phyloP scores from a whole-genome alignment of 2,797 vertebrate species.

The Schizothorax lantsangensis region DNA sequence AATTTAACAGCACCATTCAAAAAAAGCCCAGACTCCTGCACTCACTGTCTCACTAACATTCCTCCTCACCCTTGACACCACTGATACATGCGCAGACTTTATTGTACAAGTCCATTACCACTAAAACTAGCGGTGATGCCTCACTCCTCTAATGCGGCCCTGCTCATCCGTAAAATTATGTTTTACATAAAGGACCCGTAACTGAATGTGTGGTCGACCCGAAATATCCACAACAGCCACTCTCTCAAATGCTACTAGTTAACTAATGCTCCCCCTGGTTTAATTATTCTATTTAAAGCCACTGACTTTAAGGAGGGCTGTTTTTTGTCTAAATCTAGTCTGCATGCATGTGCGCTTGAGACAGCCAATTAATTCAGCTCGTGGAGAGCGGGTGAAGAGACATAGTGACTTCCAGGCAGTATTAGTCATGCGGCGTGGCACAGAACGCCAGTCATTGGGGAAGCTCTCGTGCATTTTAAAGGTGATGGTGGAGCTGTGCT shows the following conservation, averaged over 20 bases:
- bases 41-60: slow-evolving; percentile 11
- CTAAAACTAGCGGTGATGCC: slow-evolving; percentile 33
- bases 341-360: slow-evolving; percentile 55
- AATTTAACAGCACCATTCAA: slow-evolving; percentile 40
- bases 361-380: slow-evolving; percentile 81
- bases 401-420: slow-evolving; percentile 71
- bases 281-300: slow-evolving; percentile 63
- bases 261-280: slow-evolving; percentile 56
- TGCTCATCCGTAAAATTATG: slow-evolving; percentile 60
- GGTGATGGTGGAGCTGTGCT: slow-evolving; percentile 65
- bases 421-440: slow-evolving; percentile 78
- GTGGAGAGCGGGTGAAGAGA: slow-evolving; percentile 69
- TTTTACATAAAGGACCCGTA: slow-evolving; percentile 59
- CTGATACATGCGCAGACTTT: slow-evolving; percentile 12
- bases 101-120: slow-evolving; percentile 36
- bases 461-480: slow-evolving; percentile 74
- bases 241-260: slow-evolving; percentile 36
- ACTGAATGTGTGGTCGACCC: slow-evolving; percentile 42
- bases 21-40: slow-evolving; percentile 2
- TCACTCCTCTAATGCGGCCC: slow-evolving; percentile 36
- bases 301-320: slow-evolving; percentile 42
- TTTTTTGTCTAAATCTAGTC: slow-evolving; percentile 43
- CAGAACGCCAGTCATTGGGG: slow-evolving; percentile 67
- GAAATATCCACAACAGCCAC: slow-evolving; percentile 45
- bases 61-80: slow-evolving; percentile 32